Base-by-base conservation (phyloP, 2,113 vertebrate genomes). In the Chauna torquata region DNA sequence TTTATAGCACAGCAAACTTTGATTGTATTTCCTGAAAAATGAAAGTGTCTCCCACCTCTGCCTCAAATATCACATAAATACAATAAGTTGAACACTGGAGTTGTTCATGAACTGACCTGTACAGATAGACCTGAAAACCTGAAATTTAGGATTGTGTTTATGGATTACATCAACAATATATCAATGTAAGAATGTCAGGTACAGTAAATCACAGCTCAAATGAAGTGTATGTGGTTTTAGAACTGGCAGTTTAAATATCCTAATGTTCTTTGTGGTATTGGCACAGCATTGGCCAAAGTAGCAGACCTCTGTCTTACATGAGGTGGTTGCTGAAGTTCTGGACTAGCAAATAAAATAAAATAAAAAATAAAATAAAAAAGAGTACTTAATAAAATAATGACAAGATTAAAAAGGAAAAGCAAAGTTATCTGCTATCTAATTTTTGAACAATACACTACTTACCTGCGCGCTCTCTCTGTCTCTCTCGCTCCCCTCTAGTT, bases 131-230 rank as follows among this genome's bases (percentile, higher is more conserved):
- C 40, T 45, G 71, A 64, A 90, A 81, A n/a, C 47, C 36, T 32
- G 57, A 94, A 94, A 93, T 90, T 97, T 96, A 95, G 62, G 52
- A 75, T 88, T 97, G 52, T 57, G 28, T 97, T 97, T 97, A 90
- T 70, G 77, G 83, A 74, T 91, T 94, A 62, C 61, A 92, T 94
- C 86, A 93, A 42, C 8, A 54, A 65, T 81, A 57, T 72, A 94
- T 93, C 77, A 95, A 24, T 72, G 86, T 93, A 71, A 95, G 90
- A 83, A 91, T 96, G 70, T 88, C 94, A 90, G 47, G 66, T 50
- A 74, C 28, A 94, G 64, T 84, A 92, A 96, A 85, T 94, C 24
- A 81, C 27, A 81, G 47, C 27, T 74, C 47, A 3, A 17, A 32
- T 86, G 69, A 94, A 81, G 15, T 82, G 88, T 89, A 24, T 58